phyloP scores from a whole-genome alignment of 2,797 vertebrate species.

The Syngnathus acus region DNA sequence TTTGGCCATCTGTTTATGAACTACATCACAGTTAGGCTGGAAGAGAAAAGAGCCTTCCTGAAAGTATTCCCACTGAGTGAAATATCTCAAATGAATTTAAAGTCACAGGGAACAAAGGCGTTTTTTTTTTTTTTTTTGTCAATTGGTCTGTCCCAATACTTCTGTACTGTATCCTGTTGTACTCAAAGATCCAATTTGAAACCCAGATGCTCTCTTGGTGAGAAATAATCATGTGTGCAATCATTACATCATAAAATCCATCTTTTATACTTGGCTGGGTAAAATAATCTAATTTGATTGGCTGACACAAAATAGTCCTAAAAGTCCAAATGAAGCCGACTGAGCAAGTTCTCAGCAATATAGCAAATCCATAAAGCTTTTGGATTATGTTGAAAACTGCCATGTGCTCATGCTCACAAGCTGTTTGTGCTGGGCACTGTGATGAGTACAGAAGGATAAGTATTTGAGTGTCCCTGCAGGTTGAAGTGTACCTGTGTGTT shows the following conservation, averaged over 20 bases:
- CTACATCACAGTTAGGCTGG: background rate
- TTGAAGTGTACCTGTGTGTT: constrained; percentile 22
- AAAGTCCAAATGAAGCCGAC: constrained; percentile 14
- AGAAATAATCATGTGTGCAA: constrained; percentile 8
- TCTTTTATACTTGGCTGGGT: background rate
- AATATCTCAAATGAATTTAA: background rate
- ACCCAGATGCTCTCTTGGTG: constrained; percentile 19
- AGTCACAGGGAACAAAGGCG: background rate
- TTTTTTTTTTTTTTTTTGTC: background rate
- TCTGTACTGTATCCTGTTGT: constrained; percentile 3
- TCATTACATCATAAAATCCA: constrained; percentile 7
- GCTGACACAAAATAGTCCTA: background rate
- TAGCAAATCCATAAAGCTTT: constrained; percentile 68
- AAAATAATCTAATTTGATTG: background rate
- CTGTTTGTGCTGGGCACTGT: constrained; percentile 39
- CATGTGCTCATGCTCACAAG: constrained; percentile 33
- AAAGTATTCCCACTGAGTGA: background rate
- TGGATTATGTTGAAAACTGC: constrained; percentile 37
- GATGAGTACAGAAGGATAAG: constrained; percentile 50
- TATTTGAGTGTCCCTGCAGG: constrained; percentile 34
- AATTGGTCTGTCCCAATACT: background rate
- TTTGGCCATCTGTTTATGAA: constrained; percentile 14
- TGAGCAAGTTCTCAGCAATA: constrained; percentile 42
- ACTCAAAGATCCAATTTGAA: constrained; percentile 19
- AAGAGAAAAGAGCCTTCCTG: background rate